phyloP scores from a whole-genome alignment of 2,888 invertebrate species.

The Latheticus oryzae region DNA sequence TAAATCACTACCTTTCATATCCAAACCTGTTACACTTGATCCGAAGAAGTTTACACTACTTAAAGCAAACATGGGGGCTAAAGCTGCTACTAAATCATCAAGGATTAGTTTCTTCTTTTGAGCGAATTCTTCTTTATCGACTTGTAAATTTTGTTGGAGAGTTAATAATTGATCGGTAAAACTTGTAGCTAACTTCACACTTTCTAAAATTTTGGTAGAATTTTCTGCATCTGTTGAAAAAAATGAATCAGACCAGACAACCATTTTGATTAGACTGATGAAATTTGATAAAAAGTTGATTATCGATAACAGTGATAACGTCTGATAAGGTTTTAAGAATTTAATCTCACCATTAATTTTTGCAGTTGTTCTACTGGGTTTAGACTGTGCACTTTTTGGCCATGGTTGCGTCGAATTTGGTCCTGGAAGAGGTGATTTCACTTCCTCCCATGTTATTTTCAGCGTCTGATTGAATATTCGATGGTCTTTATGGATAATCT shows the following conservation, averaged over 20 bases:
- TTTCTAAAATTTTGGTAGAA: slow-evolving; percentile 1
- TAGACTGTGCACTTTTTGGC: too few species aligned
- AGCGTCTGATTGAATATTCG: not conserved
- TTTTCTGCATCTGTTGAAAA: slow-evolving; percentile 3
- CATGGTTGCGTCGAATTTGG: too few species aligned
- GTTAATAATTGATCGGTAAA: slow-evolving; percentile 10
- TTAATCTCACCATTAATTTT: not conserved
- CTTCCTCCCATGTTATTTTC: slow-evolving; percentile 6
- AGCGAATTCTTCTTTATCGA: slow-evolving; percentile 1
- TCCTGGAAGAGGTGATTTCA: not conserved
- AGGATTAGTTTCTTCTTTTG: slow-evolving; percentile 12
- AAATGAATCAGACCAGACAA: not conserved
- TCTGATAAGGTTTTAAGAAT: not conserved
- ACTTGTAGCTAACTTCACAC: slow-evolving; percentile 1
- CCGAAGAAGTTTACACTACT: slow-evolving; percentile 68
- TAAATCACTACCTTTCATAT: slow-evolving; percentile 77
- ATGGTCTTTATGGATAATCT: slow-evolving; percentile 6
- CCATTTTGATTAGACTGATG: slow-evolving; percentile 1
- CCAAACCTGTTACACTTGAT: slow-evolving; percentile 78
- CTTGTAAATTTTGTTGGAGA: slow-evolving; percentile 2
- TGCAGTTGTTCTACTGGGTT: too few species aligned
- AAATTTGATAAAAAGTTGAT: too few species aligned
- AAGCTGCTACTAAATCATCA: slow-evolving; percentile 9
- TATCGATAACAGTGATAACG: not conserved
- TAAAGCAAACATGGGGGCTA: slow-evolving; percentile 8